phyloP scores from a whole-genome alignment of 1,140 invertebrate species.

The Dreissena rostriformis region DNA sequence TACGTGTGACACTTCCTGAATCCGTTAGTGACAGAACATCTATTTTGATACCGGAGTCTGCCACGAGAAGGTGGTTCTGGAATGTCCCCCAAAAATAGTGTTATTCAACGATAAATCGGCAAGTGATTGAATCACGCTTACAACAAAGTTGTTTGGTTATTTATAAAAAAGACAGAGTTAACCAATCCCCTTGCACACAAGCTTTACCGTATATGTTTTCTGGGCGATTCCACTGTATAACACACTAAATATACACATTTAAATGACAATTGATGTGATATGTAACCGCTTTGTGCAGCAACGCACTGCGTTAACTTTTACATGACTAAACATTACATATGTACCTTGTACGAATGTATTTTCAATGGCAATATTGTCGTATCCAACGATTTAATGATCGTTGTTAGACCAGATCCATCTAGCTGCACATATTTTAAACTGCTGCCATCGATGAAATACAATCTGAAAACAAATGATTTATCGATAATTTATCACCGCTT shows the following conservation, averaged over 20 bases:
- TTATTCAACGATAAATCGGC: too few relatives aligned
- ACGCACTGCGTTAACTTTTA: too few relatives aligned
- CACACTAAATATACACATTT: too few relatives aligned
- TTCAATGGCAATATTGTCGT: background rate
- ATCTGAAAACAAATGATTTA: background rate
- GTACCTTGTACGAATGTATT: constrained; percentile 1
- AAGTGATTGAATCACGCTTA: too few relatives aligned
- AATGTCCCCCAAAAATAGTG: background rate
- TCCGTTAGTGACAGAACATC: background rate
- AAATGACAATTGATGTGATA: too few relatives aligned
- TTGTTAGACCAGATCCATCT: background rate
- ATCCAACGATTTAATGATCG: background rate
- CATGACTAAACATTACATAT: background rate
- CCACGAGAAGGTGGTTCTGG: constrained; percentile 14
- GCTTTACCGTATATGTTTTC: too few relatives aligned
- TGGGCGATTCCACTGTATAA: too few relatives aligned
- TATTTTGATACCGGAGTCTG: background rate
- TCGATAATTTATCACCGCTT: background rate
- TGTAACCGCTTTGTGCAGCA: too few relatives aligned
- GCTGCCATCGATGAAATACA: constrained; percentile 18
- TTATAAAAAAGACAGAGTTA: background rate
- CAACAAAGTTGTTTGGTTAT: too few relatives aligned
- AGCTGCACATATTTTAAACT: background rate
- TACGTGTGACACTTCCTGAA: background rate
- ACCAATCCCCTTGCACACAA: background rate